Conservation (phyloP, 2,888 invertebrate species). For the Polyploca ridens region DNA sequence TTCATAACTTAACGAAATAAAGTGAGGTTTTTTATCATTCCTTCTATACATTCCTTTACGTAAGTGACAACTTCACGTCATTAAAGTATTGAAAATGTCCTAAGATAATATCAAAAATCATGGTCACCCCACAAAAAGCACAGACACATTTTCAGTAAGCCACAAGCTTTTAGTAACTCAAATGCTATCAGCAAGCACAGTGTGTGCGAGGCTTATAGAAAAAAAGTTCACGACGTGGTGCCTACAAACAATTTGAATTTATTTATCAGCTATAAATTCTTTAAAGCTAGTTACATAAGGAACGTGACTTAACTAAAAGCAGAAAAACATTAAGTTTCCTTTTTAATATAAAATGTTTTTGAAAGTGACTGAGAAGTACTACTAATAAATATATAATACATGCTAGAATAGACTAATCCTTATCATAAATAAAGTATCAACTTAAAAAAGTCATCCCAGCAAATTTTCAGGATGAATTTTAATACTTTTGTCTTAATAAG, state of each 20-base stretch:
- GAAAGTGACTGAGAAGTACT: too few species aligned
- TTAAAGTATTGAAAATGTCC: not conserved
- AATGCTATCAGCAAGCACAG: constrained; percentile 46
- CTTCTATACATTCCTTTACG: not conserved
- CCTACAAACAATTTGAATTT: not conserved
- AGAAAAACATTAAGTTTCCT: too few species aligned
- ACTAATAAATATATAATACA: too few species aligned
- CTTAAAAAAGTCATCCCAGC: not conserved
- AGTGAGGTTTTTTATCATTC: too few species aligned
- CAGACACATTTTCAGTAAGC: constrained; percentile 54
- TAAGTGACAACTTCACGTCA: not conserved
- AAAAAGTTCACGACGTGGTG: constrained; percentile 8
- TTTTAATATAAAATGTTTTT: too few species aligned
- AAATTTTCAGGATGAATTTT: constrained; percentile 1
- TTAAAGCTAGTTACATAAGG: not conserved
- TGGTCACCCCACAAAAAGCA: constrained; percentile 47
- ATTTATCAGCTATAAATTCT: not conserved
- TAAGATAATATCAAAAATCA: constrained; percentile 11
- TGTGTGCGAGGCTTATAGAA: constrained; percentile 7
- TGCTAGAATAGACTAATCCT: too few species aligned
- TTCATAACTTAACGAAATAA: too few species aligned
- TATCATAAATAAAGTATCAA: too few species aligned
- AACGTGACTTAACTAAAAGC: too few species aligned
- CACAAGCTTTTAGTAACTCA: constrained; percentile 66
- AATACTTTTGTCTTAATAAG: not conserved